Conservation (phyloP, 2,888 invertebrate species). For the Dolichopus griseipennis region DNA sequence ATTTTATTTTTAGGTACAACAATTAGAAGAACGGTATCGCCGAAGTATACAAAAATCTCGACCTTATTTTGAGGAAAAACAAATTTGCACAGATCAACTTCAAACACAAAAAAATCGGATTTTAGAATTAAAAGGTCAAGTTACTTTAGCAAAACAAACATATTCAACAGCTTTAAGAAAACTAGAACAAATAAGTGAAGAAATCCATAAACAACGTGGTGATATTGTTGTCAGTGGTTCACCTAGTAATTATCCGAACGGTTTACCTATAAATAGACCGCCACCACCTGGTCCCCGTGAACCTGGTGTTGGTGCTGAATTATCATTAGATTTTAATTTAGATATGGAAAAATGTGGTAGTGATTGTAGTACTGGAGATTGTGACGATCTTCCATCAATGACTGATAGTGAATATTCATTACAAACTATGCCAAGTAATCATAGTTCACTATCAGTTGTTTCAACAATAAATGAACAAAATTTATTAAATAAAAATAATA, state of each 20-base stretch:
- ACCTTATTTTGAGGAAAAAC: conserved; percentile 85
- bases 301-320: conserved; percentile 69
- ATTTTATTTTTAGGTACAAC: conserved; percentile 50
- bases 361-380: neutral
- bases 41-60: conserved; percentile 78
- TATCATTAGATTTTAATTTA: conserved; percentile 47
- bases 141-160: conserved; percentile 60
- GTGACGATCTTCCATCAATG: conserved; percentile 44
- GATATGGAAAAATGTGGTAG: conserved; percentile 49
- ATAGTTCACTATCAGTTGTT: conserved; percentile 28
- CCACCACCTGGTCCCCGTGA: conserved; percentile 46
- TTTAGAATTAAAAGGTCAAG: conserved; percentile 68
- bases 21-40: conserved; percentile 72
- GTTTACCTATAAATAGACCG: neutral
- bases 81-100: conserved; percentile 74
- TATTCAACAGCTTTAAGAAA: conserved; percentile 76
- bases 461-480: conserved; percentile 15
- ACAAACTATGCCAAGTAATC: conserved; percentile 18
- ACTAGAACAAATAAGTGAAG: conserved; percentile 85
- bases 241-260: neutral
- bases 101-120: conserved; percentile 78
- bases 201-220: conserved; percentile 58
- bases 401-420: conserved; percentile 46
- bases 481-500: neutral
- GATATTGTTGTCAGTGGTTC: conserved; percentile 32